These are phyloP conservation scores for Selenia dentaria DNA, from an alignment of 2,888 invertebrate genomes.

Conservation along the genomic window DNA sequence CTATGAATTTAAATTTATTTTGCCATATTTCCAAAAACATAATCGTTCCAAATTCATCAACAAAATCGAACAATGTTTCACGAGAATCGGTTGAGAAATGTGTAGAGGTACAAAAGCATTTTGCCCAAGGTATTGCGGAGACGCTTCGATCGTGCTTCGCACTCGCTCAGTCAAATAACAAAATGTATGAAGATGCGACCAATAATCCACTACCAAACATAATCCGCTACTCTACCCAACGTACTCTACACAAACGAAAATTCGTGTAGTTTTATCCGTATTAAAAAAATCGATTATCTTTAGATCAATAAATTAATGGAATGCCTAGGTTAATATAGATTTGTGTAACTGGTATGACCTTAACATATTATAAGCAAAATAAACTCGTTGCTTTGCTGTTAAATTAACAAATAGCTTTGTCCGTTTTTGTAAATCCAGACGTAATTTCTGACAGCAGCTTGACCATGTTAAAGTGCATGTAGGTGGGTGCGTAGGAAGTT, in stretches of 20 bases:
- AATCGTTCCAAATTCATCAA: too few relatives aligned
- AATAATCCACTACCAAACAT: not conserved
- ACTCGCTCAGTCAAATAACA: too few relatives aligned
- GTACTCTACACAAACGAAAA: not conserved
- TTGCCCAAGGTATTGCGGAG: too few relatives aligned
- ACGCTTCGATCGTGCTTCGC: too few relatives aligned
- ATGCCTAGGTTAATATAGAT: conserved; percentile 12
- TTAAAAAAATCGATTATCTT: conserved; percentile 1
- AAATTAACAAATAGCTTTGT: conserved; percentile 23
- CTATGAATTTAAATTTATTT: too few relatives aligned
- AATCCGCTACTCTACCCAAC: not conserved
- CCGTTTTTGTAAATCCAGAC: conserved; percentile 14
- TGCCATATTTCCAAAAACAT: too few relatives aligned
- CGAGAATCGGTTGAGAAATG: too few relatives aligned
- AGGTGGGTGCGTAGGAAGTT: conserved; percentile 26
- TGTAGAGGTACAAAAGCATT: too few relatives aligned
- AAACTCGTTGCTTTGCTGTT: conserved; percentile 22
- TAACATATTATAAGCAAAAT: conserved; percentile 15
- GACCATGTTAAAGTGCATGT: conserved; percentile 17
- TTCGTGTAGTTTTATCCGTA: not conserved
- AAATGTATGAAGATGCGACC: too few relatives aligned
- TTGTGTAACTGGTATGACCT: conserved; percentile 25
- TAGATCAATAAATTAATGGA: conserved; percentile 6
- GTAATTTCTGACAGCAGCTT: conserved; percentile 17
- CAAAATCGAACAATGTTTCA: too few relatives aligned